A percentile compares a stretch with the other conserved stretches of the same genome.
These are phyloP conservation scores for Daphoenositta chrysoptera DNA, from an alignment of 2,113 vertebrate genomes.

Conservation along the genomic window DNA sequence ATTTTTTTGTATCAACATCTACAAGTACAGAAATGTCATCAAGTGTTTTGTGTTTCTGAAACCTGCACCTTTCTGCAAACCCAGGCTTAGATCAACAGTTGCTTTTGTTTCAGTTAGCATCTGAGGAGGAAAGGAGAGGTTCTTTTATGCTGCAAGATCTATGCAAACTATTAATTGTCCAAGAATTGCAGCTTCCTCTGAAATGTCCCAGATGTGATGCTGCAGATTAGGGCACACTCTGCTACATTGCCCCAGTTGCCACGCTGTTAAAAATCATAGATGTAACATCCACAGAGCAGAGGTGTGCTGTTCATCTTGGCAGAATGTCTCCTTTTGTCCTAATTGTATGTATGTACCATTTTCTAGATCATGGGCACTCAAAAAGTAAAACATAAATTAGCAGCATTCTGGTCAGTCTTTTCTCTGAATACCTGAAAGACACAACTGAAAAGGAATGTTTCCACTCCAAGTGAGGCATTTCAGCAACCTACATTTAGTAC, in stretches of 20 bases:
- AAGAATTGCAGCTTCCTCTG: not conserved
- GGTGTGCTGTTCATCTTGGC: not conserved
- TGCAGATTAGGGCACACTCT: not conserved
- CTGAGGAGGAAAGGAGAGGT: not conserved
- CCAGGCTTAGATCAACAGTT: not conserved
- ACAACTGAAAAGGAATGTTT: not conserved
- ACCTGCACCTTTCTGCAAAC: not conserved
- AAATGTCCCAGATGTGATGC: not conserved
- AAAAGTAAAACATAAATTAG: not conserved
- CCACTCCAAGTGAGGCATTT: not conserved
- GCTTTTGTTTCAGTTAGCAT: not conserved
- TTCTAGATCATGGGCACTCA: not conserved
- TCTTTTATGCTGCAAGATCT: not conserved
- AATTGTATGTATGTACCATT: not conserved
- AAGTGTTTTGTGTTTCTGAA: not conserved
- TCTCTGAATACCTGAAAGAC: not conserved
- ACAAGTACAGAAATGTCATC: not conserved
- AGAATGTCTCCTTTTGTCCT: not conserved
- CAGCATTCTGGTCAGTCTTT: not conserved
- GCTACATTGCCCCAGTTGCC: not conserved
- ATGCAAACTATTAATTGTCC: not conserved
- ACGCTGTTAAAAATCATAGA: rapidly evolving
- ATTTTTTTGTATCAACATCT: not conserved
- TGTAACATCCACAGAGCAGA: not conserved
- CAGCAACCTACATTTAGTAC: not conserved